Conservation (phyloP, 1,140 invertebrate species). For the Sinonovacula constricta region DNA sequence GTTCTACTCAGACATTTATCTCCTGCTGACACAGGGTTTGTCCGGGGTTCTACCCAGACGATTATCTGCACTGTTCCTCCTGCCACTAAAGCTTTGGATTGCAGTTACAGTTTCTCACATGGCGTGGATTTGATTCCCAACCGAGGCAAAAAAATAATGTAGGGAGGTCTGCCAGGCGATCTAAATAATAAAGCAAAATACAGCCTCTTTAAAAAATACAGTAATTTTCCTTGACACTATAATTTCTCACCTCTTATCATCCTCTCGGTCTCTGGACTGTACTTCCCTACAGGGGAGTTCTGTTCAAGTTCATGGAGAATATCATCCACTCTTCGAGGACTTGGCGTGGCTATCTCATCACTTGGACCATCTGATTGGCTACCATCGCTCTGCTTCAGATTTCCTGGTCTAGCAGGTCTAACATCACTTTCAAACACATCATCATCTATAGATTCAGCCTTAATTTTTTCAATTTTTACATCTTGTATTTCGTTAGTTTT, state of each 20-base stretch:
- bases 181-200: too few relatives aligned
- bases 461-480: not conserved
- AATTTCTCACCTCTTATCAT: constrained; percentile 53
- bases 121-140: too few relatives aligned
- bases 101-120: too few relatives aligned
- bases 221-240: too few relatives aligned
- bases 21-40: too few relatives aligned
- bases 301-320: constrained; percentile 20
- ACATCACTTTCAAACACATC: not conserved
- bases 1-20: too few relatives aligned
- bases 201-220: too few relatives aligned
- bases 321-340: constrained; percentile 26
- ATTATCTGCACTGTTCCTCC: too few relatives aligned
- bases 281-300: constrained; percentile 7
- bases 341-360: not conserved
- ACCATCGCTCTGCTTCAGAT: not conserved
- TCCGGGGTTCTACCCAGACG: too few relatives aligned
- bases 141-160: too few relatives aligned
- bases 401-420: not conserved
- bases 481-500: not conserved
- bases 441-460: not conserved
- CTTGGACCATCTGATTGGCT: not conserved
- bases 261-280: constrained; percentile 27
- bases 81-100: too few relatives aligned
- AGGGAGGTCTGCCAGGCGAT: too few relatives aligned